phyloP scores from a whole-genome alignment of 35 echinoderm and acorn worm genomes.

The Chiridota heheva region DNA sequence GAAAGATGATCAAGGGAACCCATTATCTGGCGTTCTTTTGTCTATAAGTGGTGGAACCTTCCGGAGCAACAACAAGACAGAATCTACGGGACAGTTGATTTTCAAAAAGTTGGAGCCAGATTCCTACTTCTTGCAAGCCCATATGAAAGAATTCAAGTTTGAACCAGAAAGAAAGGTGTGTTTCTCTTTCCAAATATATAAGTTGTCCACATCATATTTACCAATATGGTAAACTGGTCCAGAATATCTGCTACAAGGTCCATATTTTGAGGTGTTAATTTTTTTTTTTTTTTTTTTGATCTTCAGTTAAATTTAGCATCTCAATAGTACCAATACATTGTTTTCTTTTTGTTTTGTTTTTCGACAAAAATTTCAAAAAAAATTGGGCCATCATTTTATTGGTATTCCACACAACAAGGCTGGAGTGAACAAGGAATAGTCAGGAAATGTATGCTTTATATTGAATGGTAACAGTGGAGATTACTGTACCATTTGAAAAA shows the following conservation, averaged over 20 bases:
- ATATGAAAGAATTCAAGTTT: conserved; percentile 97
- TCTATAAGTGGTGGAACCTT: conserved; percentile 91
- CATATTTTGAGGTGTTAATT: not conserved
- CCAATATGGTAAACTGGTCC: not conserved
- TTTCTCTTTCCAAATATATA: not conserved
- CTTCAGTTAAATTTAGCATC: not conserved
- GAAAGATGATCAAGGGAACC: conserved; percentile 60
- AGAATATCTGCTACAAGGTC: not conserved
- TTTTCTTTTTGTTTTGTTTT: too few species aligned
- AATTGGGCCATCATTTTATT: too few species aligned
- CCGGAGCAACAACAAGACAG: conserved; percentile 93
- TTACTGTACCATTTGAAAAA: too few species aligned
- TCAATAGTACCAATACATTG: too few species aligned
- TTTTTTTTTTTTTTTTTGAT: too few species aligned
- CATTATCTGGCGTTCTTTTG: conserved; percentile 78
- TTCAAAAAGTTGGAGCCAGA: conserved; percentile 66
- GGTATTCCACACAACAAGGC: too few species aligned
- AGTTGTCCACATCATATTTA: not conserved
- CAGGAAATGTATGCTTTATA: too few species aligned
- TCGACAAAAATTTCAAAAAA: too few species aligned
- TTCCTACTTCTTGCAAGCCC: conserved; percentile 73
- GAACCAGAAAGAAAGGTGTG: conserved; percentile 69
- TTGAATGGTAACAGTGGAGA: too few species aligned
- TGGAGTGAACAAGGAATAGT: too few species aligned
- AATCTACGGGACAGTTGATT: conserved; percentile 43